phyloP scores from a whole-genome alignment of 2,888 invertebrate genomes.

The Drosophila neonasuta region DNA sequence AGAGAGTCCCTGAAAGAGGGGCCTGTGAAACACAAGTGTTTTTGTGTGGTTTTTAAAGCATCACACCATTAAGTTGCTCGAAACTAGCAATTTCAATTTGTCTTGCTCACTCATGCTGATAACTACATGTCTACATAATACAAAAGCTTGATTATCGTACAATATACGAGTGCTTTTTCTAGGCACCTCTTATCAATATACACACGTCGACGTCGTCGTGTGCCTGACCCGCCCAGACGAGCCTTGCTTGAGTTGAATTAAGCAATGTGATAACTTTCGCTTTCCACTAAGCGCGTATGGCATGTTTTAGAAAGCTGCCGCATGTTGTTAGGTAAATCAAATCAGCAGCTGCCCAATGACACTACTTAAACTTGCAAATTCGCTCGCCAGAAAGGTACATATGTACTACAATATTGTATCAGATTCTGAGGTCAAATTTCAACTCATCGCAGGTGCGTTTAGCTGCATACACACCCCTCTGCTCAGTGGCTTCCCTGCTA shows the following conservation, averaged over 20 bases:
- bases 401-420: background rate
- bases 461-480: too few relatives aligned
- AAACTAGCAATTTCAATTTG: constrained; percentile 47
- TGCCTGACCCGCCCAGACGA: constrained; percentile 35
- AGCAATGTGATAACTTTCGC: constrained; percentile 59
- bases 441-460: constrained; percentile 19
- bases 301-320: constrained; percentile 42
- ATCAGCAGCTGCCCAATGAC: constrained; percentile 52
- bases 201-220: constrained; percentile 8
- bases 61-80: constrained; percentile 48
- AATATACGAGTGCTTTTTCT: constrained; percentile 17
- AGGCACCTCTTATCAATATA: constrained; percentile 45
- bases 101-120: constrained; percentile 43
- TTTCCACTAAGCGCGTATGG: constrained; percentile 38
- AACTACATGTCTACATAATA: constrained; percentile 41
- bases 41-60: constrained; percentile 14
- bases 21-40: background rate
- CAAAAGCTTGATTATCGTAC: constrained; percentile 30
- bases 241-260: constrained; percentile 25
- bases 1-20: background rate
- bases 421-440: constrained; percentile 61
- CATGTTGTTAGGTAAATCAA: constrained; percentile 8
- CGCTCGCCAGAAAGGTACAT: constrained; percentile 10
- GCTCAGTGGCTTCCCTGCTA: too few relatives aligned
- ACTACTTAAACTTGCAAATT: constrained; percentile 65